These are phyloP conservation scores for Cotesia glomerata DNA, from an alignment of 1,140 invertebrate genomes.

Conservation along the genomic window DNA sequence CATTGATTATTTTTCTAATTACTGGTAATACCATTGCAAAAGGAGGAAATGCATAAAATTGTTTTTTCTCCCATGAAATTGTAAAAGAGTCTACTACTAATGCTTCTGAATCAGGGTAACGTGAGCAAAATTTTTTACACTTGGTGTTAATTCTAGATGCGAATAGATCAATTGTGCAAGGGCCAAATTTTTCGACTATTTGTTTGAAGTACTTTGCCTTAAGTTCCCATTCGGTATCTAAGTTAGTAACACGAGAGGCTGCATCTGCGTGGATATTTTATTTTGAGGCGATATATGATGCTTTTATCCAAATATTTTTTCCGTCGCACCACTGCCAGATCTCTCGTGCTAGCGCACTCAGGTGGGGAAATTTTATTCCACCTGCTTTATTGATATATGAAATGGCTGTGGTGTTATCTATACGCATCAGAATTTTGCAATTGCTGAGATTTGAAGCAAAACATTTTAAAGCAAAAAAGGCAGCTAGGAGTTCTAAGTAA, in stretches of 20 bases:
- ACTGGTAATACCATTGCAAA: slow-evolving; percentile 40
- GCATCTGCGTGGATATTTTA: slow-evolving; percentile 10
- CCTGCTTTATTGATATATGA: slow-evolving; percentile 19
- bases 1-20: slow-evolving; percentile 39
- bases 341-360: not conserved
- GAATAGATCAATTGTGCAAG: slow-evolving; percentile 7
- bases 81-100: slow-evolving; percentile 14
- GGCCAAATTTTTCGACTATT: not conserved
- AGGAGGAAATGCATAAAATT: slow-evolving; percentile 42
- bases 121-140: slow-evolving; percentile 1
- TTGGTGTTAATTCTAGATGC: slow-evolving; percentile 5
- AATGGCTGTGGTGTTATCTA: slow-evolving; percentile 15
- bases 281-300: slow-evolving; percentile 11
- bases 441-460: too few species aligned
- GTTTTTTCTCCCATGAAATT: not conserved
- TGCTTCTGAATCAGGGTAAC: not conserved
- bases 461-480: slow-evolving; percentile 12
- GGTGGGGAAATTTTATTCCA: slow-evolving; percentile 1
- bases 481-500: slow-evolving; percentile 25
- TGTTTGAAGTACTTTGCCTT: not conserved
- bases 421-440: too few species aligned
- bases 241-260: not conserved
- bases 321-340: slow-evolving; percentile 11
- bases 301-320: not conserved
- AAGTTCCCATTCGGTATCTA: slow-evolving; percentile 19